Conservation (phyloP, 2,113 vertebrate species). For the Xerus inauris region DNA sequence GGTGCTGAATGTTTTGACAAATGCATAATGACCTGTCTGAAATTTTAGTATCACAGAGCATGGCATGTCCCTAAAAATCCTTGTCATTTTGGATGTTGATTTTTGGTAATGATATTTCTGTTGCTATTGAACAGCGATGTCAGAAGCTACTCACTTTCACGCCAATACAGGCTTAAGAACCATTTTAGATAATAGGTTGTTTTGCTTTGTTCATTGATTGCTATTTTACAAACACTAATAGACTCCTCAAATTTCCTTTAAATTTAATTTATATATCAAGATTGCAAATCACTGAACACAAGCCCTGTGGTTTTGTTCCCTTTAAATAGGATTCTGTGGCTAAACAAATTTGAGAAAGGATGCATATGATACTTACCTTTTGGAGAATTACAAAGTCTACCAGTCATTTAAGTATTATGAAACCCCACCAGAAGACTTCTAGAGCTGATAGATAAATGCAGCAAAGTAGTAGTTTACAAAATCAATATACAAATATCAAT, state of each 20-base stretch:
- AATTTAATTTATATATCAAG: not conserved
- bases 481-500: no score
- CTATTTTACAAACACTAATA: not conserved
- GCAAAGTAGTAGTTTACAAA: no score
- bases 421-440: not conserved
- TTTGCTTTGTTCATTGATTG: not conserved
- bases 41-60: not conserved
- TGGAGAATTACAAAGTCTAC: not conserved
- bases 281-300: not conserved
- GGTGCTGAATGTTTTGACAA: not conserved
- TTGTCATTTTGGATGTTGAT: not conserved
- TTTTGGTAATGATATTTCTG: slow-evolving; percentile 21
- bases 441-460: no score
- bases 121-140: not conserved
- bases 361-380: not conserved
- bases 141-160: not conserved
- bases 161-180: not conserved
- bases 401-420: not conserved
- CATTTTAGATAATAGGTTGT: not conserved
- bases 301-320: not conserved
- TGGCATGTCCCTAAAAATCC: not conserved
- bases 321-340: not conserved
- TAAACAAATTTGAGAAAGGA: not conserved
- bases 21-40: not conserved
- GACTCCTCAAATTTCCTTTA: not conserved